Evolutionary conservation across 1,140 invertebrate genomes (phyloP).

Genomic region (Euschistus heros): DNA sequence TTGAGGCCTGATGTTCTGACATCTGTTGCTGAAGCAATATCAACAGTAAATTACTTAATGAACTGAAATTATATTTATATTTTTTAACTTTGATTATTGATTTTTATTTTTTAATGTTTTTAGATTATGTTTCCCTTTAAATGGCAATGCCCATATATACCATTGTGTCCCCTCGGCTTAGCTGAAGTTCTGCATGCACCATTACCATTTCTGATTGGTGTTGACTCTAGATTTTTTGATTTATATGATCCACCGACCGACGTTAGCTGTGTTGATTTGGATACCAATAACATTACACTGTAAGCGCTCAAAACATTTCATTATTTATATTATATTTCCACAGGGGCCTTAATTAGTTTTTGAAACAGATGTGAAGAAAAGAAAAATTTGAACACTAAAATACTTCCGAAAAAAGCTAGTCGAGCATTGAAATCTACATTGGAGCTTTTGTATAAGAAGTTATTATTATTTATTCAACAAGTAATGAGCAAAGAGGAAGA

Average conservation of each 20-base stretch:
- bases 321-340: neutral
- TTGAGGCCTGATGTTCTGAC: slow-evolving; percentile 90
- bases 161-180: slow-evolving; percentile 86
- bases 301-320: slow-evolving; percentile 23
- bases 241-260: slow-evolving; percentile 91
- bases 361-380: slow-evolving; percentile 71
- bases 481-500: slow-evolving; percentile 33
- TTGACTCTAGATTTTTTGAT: slow-evolving; percentile 95
- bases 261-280: slow-evolving; percentile 95
- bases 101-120: slow-evolving; percentile 27
- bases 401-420: slow-evolving; percentile 80
- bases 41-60: slow-evolving; percentile 47
- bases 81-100: neutral
- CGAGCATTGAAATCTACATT: slow-evolving; percentile 63
- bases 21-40: slow-evolving; percentile 96
- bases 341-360: neutral
- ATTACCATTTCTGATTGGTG: slow-evolving; percentile 92
- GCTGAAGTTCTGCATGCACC: slow-evolving; percentile 86
- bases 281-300: slow-evolving; percentile 85
- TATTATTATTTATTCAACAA: slow-evolving; percentile 32
- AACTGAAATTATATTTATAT: neutral
- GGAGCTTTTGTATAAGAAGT: slow-evolving; percentile 52
- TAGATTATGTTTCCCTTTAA: slow-evolving; percentile 93
- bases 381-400: slow-evolving; percentile 66
- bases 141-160: slow-evolving; percentile 99